Evolutionary conservation across 2,888 invertebrate genomes (phyloP).

Genomic region (Pimpla rufipes): DNA sequence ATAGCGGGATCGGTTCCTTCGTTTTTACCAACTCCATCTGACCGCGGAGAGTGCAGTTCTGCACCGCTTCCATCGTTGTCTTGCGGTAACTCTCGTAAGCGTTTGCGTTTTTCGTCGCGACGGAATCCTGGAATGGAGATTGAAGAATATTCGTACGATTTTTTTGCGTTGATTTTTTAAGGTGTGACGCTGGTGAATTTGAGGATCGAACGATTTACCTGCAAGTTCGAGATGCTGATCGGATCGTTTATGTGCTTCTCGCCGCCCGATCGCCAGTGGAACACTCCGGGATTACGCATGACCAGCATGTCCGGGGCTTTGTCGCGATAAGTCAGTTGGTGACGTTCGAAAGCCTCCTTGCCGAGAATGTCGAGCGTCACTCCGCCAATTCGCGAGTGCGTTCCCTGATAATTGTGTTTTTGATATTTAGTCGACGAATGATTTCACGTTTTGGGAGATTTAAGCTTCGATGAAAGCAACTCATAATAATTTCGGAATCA

Average conservation of each 20-base stretch:
- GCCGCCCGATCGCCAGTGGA: conserved; percentile 98
- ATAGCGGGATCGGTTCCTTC: conserved; percentile 92
- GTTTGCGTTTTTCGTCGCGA: conserved; percentile 91
- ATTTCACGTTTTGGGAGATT: conserved; percentile 8
- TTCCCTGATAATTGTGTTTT: conserved; percentile 85
- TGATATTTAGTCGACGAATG: neutral
- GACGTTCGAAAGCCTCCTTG: conserved; percentile 93
- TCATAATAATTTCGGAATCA: conserved; percentile 78
- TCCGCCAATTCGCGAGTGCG: conserved; percentile 93
- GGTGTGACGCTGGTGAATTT: neutral
- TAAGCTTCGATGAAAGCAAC: conserved; percentile 26
- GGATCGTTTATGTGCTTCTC: conserved; percentile 99
- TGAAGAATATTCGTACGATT: neutral
- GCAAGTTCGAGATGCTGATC: conserved; percentile 89
- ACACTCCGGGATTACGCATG: conserved; percentile 95
- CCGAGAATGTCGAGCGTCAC: conserved; percentile 95
- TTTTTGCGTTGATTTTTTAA: too few relatives aligned
- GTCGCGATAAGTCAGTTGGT: conserved; percentile 91
- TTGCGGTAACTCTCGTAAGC: conserved; percentile 95
- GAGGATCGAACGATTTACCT: conserved; percentile 85
- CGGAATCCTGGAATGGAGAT: conserved; percentile 91
- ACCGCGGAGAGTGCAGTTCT: conserved; percentile 95
- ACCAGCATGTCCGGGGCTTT: conserved; percentile 90
- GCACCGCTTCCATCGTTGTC: conserved; percentile 94
- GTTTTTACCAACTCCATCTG: conserved; percentile 94